Percentiles rank a stretch among this genome's conserved stretches.
phyloP scores from a whole-genome alignment of 2,113 vertebrate genomes.

The Trematomus loennbergii region DNA sequence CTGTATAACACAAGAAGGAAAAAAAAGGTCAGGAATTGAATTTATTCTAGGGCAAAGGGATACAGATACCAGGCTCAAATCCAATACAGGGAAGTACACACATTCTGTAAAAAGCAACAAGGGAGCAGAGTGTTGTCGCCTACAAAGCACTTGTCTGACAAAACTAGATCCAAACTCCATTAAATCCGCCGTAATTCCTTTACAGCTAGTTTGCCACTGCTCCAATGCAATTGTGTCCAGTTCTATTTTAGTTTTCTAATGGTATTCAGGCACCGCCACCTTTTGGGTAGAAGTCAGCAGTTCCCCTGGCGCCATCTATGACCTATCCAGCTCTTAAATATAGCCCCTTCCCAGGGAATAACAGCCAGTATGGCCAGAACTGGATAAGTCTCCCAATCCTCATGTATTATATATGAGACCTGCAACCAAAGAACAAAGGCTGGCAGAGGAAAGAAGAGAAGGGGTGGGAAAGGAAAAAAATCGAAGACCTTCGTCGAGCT shows the following conservation, averaged over 20 bases:
- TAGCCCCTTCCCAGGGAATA: constrained; percentile 76
- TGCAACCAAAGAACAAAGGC: constrained; percentile 82
- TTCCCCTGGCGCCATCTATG: constrained; percentile 63
- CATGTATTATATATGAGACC: constrained; percentile 82
- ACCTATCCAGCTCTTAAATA: constrained; percentile 76
- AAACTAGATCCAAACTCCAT: constrained; percentile 41
- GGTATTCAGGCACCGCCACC: constrained; percentile 63
- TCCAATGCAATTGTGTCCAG: constrained; percentile 39
- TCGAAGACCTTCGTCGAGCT: constrained; percentile 65
- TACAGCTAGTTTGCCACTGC: constrained; percentile 16
- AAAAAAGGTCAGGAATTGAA: constrained; percentile 7
- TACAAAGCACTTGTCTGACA: constrained; percentile 37
- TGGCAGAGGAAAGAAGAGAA: constrained; percentile 64
- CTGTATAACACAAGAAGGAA: constrained; percentile 80
- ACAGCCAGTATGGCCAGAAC: constrained; percentile 60
- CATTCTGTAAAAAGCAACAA: constrained; percentile 40
- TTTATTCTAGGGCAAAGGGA: not conserved
- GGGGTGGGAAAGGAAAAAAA: constrained; percentile 32
- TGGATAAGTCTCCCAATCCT: constrained; percentile 75
- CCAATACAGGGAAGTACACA: constrained; percentile 28
- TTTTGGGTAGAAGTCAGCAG: constrained; percentile 66
- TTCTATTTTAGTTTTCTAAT: constrained; percentile 68
- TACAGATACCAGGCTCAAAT: constrained; percentile 9
- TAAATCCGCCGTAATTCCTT: constrained; percentile 39
- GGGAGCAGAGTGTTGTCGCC: constrained; percentile 36